Conservation (phyloP, 2,113 vertebrate genomes). For the Campylomormyrus tamandua region DNA sequence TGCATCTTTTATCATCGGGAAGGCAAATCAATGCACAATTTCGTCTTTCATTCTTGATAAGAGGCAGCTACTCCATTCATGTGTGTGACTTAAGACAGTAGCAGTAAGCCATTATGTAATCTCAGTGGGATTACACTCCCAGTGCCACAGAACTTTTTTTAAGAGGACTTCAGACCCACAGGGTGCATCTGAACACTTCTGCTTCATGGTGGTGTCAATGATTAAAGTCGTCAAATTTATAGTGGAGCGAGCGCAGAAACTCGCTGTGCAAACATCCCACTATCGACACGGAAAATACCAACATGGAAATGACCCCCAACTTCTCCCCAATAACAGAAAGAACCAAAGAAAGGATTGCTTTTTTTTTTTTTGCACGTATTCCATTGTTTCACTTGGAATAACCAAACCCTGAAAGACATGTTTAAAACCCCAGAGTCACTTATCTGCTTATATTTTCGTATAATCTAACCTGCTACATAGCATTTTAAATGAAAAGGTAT, state of each 20-base stretch:
- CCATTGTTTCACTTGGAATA: constrained; percentile 42
- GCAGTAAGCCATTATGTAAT: neutral
- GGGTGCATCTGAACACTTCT: neutral
- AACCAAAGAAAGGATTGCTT: constrained; percentile 19
- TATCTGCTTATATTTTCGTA: constrained; percentile 37
- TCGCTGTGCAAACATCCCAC: neutral
- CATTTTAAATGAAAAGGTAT: neutral
- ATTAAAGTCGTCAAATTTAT: neutral
- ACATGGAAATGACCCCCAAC: neutral
- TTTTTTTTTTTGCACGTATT: constrained; percentile 25
- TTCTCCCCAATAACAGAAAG: neutral
- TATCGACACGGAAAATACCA: neutral
- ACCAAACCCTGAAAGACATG: constrained; percentile 34
- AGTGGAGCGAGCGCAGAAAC: neutral
- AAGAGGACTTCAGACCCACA: neutral
- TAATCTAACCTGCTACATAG: neutral
- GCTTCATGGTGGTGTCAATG: neutral
- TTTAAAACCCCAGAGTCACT: constrained; percentile 1
- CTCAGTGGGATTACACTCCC: neutral
- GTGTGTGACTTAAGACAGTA: neutral
- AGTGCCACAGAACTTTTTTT: neutral
- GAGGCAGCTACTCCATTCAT: neutral
- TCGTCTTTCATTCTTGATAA: neutral
- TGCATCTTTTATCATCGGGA: neutral
- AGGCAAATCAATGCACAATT: neutral